Evolutionary conservation across 2,888 invertebrate species (phyloP).

Genomic region (Metalampra italica): DNA sequence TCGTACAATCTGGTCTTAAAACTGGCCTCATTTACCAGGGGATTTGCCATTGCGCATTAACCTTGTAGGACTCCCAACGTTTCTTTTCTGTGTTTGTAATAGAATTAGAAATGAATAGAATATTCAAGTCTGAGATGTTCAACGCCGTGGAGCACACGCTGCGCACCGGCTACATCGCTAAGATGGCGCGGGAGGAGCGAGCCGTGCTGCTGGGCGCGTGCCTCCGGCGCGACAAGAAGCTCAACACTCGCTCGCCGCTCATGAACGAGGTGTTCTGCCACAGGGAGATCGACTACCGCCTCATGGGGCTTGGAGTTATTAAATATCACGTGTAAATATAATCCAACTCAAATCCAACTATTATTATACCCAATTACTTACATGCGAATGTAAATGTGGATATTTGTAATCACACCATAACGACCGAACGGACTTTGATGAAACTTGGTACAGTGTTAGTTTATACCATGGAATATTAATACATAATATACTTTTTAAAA

Average conservation of each 20-base stretch:
- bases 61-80: too few species aligned
- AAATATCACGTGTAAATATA: slow-evolving; percentile 46
- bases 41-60: too few species aligned
- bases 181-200: slow-evolving; percentile 70
- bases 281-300: slow-evolving; percentile 76
- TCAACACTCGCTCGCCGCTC: slow-evolving; percentile 78
- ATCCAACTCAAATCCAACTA: neutral
- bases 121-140: slow-evolving; percentile 80
- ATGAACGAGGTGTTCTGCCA: slow-evolving; percentile 78
- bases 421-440: too few species aligned
- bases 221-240: slow-evolving; percentile 72
- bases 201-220: slow-evolving; percentile 74
- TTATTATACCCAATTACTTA: too few species aligned
- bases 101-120: slow-evolving; percentile 81
- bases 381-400: too few species aligned
- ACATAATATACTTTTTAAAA: too few species aligned
- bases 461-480: too few species aligned
- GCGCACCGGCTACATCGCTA: slow-evolving; percentile 49
- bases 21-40: too few species aligned
- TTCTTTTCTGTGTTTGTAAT: neutral
- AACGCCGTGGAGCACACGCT: slow-evolving; percentile 74
- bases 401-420: too few species aligned
- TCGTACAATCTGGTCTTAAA: too few species aligned
- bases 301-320: slow-evolving; percentile 75
- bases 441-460: too few species aligned